These are phyloP conservation scores for Pseudomyrmex concolor DNA, from an alignment of 1,140 invertebrate species.

Conservation along the genomic window DNA sequence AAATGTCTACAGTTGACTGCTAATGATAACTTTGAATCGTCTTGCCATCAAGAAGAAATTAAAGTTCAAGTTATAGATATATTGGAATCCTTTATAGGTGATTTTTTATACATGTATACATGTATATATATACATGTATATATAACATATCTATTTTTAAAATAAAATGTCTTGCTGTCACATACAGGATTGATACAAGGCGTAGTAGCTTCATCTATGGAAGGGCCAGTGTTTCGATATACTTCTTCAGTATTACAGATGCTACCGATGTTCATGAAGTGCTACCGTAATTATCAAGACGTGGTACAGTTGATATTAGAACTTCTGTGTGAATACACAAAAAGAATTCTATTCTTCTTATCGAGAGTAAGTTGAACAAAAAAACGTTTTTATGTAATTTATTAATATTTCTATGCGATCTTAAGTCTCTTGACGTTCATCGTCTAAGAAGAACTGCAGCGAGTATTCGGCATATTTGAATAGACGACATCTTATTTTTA, in stretches of 20 bases:
- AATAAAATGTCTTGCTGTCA: background rate
- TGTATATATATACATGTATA: background rate
- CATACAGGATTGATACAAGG: slow-evolving; percentile 86
- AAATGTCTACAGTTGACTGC: slow-evolving; percentile 86
- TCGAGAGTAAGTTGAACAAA: slow-evolving; percentile 81
- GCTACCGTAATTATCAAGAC: slow-evolving; percentile 92
- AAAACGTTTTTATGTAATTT: background rate
- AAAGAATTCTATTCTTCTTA: slow-evolving; percentile 89
- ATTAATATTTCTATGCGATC: no score
- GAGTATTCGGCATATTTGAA: background rate
- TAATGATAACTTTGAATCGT: slow-evolving; percentile 86
- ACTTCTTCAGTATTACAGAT: slow-evolving; percentile 88
- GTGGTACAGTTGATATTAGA: slow-evolving; percentile 92
- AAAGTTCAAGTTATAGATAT: slow-evolving; percentile 88
- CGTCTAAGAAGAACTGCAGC: no score
- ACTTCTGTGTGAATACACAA: slow-evolving; percentile 90
- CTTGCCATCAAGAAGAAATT: slow-evolving; percentile 86
- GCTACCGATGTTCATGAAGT: slow-evolving; percentile 89
- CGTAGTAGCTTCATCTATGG: slow-evolving; percentile 84
- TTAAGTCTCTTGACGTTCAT: no score
- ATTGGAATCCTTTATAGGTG: slow-evolving; percentile 89
- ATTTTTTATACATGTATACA: slow-evolving; percentile 34
- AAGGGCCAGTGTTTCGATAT: slow-evolving; percentile 88
- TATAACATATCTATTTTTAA: background rate
- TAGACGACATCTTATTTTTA: slow-evolving; percentile 74